Conservation (phyloP, 2,113 vertebrate genomes). For the Dolichallabes microphthalmus region DNA sequence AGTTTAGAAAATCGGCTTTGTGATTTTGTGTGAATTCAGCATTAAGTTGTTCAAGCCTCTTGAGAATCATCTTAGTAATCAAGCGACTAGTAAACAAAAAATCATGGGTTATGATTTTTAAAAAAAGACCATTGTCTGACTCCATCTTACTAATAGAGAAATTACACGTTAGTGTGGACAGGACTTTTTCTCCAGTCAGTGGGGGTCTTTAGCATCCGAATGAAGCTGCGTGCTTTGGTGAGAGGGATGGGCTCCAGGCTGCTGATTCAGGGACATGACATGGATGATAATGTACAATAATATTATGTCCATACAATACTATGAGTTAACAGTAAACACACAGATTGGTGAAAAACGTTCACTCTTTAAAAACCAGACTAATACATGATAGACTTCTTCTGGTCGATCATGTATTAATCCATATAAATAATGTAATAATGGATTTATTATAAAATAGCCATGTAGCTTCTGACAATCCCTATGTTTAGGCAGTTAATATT, state of each 20-base stretch:
- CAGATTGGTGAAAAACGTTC: not conserved
- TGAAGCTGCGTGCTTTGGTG: constrained; percentile 77
- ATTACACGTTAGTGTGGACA: constrained; percentile 79
- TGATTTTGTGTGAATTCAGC: constrained; percentile 8
- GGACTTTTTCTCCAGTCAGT: constrained; percentile 81
- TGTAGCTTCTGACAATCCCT: not conserved
- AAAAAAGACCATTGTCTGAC: constrained; percentile 52
- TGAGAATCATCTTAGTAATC: not conserved
- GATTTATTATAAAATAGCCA: not conserved
- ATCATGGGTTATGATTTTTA: constrained; percentile 46
- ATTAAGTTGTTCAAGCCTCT: not conserved
- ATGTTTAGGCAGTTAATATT: not conserved
- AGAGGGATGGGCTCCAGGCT: constrained; percentile 72
- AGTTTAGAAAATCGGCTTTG: not conserved
- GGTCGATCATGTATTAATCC: not conserved
- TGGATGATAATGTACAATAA: not conserved
- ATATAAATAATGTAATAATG: not conserved
- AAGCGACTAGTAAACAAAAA: not conserved
- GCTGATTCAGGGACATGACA: constrained; percentile 61
- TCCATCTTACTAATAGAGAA: constrained; percentile 82
- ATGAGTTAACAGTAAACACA: not conserved
- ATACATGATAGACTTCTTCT: not conserved
- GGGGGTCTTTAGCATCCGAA: constrained; percentile 82
- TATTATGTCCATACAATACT: not conserved
- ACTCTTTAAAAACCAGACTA: not conserved